Evolutionary conservation across 2,888 invertebrate species (phyloP).

Genomic region (Emmelina monodactyla): DNA sequence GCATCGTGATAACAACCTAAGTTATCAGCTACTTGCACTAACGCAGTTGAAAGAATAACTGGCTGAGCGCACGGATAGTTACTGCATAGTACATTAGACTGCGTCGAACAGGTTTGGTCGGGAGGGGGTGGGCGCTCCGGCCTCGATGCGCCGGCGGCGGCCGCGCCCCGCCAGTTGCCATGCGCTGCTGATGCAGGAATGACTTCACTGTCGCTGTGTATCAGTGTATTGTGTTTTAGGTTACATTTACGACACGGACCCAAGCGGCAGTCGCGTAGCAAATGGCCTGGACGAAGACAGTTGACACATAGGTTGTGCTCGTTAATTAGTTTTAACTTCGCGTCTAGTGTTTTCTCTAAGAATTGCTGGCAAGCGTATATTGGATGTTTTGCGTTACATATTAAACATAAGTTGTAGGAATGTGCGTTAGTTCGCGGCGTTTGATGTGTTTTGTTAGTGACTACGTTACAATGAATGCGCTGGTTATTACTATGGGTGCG

Average conservation of each 20-base stretch:
- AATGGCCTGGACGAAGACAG: constrained; percentile 16
- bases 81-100: neutral
- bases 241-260: neutral
- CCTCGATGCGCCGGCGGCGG: neutral
- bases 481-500: too few species aligned
- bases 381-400: constrained; percentile 8
- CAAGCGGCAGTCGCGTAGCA: neutral
- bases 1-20: neutral
- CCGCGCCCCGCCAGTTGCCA: neutral
- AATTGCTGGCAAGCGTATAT: constrained; percentile 15
- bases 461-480: too few species aligned
- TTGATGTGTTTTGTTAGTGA: too few species aligned
- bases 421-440: neutral
- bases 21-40: constrained; percentile 3
- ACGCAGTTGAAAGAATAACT: constrained; percentile 3
- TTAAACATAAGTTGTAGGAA: neutral
- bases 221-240: constrained; percentile 2
- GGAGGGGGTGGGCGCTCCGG: neutral
- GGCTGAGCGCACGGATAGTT: neutral
- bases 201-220: neutral
- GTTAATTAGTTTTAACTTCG: constrained; percentile 13
- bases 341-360: constrained; percentile 10
- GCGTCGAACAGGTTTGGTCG: neutral
- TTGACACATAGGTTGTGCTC: constrained; percentile 16
- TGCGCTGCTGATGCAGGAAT: neutral